Conservation (phyloP, 2,113 vertebrate genomes). For the Sceloporus undulatus region DNA sequence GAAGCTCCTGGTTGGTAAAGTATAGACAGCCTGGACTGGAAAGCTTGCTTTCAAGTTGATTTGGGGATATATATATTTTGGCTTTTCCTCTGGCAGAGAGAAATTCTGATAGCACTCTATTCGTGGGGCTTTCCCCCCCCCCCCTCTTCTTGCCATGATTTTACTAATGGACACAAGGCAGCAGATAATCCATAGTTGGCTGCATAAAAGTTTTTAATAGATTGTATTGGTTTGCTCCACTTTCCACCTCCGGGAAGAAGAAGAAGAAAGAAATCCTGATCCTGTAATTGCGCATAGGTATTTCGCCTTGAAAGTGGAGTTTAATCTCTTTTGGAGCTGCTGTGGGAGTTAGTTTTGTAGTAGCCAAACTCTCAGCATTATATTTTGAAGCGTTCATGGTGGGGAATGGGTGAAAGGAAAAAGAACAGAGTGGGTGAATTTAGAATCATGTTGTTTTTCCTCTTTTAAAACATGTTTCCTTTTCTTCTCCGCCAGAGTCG, state of each 20-base stretch:
- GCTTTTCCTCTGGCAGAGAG: conserved; percentile 53
- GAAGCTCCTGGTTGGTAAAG: conserved; percentile 9
- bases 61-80: not conserved
- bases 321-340: not conserved
- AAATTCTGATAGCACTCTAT: conserved; percentile 25
- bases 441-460: conserved; percentile 27
- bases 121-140: conserved; percentile 26
- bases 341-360: not conserved
- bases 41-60: conserved; percentile 43
- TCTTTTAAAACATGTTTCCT: not conserved
- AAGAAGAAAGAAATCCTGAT: not conserved
- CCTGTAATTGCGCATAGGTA: not conserved
- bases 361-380: not conserved
- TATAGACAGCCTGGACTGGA: conserved; percentile 52
- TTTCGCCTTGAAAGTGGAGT: conserved; percentile 3
- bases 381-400: not conserved
- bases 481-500: conserved; percentile 9
- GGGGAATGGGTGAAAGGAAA: no score
- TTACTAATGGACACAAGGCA: conserved; percentile 39
- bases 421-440: not conserved
- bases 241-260: not conserved
- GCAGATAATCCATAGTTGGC: conserved; percentile 62
- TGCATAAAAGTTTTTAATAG: conserved; percentile 43
- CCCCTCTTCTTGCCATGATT: conserved; percentile 4
- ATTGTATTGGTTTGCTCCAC: not conserved